Evolutionary conservation across 2,888 invertebrate genomes (phyloP), one percentile per base, ranked within the genome.

Genomic region (Oxyscelio sp.): DNA sequence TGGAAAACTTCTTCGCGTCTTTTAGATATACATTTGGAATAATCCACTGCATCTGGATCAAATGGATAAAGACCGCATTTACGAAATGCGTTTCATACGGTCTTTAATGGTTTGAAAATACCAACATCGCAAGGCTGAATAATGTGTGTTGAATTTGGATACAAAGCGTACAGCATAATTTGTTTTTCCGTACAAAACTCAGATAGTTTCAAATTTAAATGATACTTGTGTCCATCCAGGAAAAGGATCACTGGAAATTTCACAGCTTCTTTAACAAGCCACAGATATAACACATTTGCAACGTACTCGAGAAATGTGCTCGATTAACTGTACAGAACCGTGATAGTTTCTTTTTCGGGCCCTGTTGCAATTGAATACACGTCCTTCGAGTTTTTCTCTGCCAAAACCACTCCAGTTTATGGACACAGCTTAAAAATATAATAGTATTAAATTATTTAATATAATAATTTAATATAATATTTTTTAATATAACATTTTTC

Each of bases 291-390:
- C 43, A 92, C 81, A 70, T 93, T 93, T 1, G 90, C 80, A 4
- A 92, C 83, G 77, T 92, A 93, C 83, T 93, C 92, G 85, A 86
- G 93, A 86, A 93, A 27, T 27, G 27, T 27, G 27, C 27, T 27
- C 6, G 27, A 27, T 27, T 27, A n/a, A n/a, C n/a, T n/a, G n/a
- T n/a, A n/a, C n/a, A n/a, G n/a, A n/a, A n/a, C 27, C 3, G 89
- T 87, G 8, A 90, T 81, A 6, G 65, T 66, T 74, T 86, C 83
- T 83, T 87, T 90, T 74, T 87, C 87, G 24, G 61, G 24, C 8
- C 83, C 83, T 5, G 56, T 8, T 19, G 87, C 73, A 27, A 89
- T 75, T 54, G 71, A 65, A 66, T 87, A 88, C 1, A 84, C 50
- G 77, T 89, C 79, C 75, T 81, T 80, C 19, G 79, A 79, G 4